Conservation (phyloP, 2,888 invertebrate species). For the Uropetala carovei region DNA sequence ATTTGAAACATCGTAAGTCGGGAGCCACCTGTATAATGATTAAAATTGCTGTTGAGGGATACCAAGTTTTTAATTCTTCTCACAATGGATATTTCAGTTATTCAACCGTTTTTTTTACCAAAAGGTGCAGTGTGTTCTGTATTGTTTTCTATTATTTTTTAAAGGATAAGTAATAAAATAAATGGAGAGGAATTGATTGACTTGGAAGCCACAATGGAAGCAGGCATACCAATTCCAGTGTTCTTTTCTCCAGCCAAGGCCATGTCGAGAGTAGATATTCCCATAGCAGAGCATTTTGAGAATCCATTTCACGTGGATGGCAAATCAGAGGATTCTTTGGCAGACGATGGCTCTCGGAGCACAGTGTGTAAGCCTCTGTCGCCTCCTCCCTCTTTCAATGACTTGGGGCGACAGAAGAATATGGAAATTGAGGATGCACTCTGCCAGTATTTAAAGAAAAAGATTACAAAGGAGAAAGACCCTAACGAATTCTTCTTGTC, state of each 20-base stretch:
- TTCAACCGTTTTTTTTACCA: background rate
- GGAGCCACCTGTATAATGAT: too few species aligned
- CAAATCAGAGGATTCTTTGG: background rate
- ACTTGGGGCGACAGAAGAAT: background rate
- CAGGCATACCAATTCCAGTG: conserved; percentile 37
- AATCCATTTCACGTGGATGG: background rate
- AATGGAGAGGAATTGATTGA: conserved; percentile 33
- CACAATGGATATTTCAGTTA: background rate
- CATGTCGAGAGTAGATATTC: background rate
- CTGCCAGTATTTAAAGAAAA: conserved; percentile 52
- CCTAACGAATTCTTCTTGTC: conserved; percentile 26
- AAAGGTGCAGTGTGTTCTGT: background rate
- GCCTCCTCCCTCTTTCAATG: background rate
- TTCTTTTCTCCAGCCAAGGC: background rate
- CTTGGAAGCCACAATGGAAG: conserved; percentile 23
- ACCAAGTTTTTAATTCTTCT: background rate
- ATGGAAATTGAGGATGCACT: conserved; percentile 35
- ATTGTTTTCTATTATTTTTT: background rate
- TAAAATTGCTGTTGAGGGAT: too few species aligned
- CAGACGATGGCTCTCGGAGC: background rate
- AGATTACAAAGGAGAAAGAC: conserved; percentile 39
- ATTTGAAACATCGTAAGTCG: too few species aligned
- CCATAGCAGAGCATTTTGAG: too few species aligned
- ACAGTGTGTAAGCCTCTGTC: background rate
- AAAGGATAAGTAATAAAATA: background rate